Evolutionary conservation across 92 coral and sea anemone genomes (phyloP), one percentile per base, ranked within the genome.

Genomic region (Umimayanthus chanpuru): DNA sequence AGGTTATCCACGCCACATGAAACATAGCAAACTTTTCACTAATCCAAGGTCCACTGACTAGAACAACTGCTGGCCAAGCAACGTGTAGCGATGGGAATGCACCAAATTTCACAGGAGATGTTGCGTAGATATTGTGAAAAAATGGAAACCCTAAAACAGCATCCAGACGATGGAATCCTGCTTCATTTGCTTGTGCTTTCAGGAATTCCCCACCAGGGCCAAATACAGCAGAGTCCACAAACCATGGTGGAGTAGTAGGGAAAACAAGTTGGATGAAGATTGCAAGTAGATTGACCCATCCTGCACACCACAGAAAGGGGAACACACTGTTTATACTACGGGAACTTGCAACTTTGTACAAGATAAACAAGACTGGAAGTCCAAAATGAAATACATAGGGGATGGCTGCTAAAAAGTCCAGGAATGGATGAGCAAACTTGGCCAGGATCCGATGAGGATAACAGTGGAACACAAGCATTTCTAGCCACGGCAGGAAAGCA

Each of bases 241-340:
- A 97, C 99, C 99, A 97, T n/a, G 99, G 99, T 47, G 99, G 99
- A 10, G 98, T 93, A 55, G 99, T 97, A 2, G 99, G 99, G 88
- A 97, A 97, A 65, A 97, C 81, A 77, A 97, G 92, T 85, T 97
- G 99, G 79, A 97, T 94, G n/a, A 93, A 25, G 18, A 94, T 91
- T 66, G 97, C 98, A 38, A 97, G 87, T 21, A 97, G 95, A 83
- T 97, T 97, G 61, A 96, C 98, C 99, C 99, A 97, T 43, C 99
- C 99, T 11, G 98, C 98, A 85, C 96, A 91, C 99, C 99, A 97
- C 1, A 97, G 76, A 76, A 94, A 97, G 4, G 98, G 98, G 75
- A 92, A 96, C 12, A 96, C 95, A 71, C 96, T 96, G 78, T 94
- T 91, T 26, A 94, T 88, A n/a, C 92, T 93, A 4, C 90, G 96